A percentile compares a stretch with the other conserved stretches of the same genome.
Conservation (phyloP, 2,888 invertebrate genomes). For the Drosophila melanosoma region DNA sequence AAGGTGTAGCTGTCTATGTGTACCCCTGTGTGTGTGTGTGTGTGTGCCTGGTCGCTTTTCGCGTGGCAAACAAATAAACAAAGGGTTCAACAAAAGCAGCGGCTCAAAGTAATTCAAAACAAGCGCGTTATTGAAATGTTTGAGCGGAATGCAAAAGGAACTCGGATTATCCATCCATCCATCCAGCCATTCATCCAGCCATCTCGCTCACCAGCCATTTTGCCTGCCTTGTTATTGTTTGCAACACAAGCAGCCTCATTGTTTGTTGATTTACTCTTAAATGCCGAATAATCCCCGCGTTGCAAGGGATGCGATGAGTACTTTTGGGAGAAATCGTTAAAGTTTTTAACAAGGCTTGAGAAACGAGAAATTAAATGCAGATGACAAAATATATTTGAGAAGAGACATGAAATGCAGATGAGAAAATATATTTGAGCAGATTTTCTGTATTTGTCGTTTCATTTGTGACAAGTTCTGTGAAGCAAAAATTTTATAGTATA, state of each 20-base stretch:
- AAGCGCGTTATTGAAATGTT: constrained; percentile 61
- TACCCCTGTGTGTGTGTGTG: constrained; percentile 14
- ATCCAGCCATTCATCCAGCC: constrained; percentile 9
- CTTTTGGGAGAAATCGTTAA: constrained; percentile 3
- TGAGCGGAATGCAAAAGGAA: constrained; percentile 43
- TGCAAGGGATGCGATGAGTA: constrained; percentile 2
- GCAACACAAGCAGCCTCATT: constrained; percentile 26
- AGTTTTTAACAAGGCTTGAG: neutral
- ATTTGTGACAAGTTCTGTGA: neutral
- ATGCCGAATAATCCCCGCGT: constrained; percentile 49
- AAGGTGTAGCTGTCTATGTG: constrained; percentile 59
- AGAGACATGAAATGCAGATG: neutral
- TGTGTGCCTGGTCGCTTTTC: constrained; percentile 30
- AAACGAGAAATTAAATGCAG: neutral
- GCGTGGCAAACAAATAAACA: constrained; percentile 71
- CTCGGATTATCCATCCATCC: constrained; percentile 37
- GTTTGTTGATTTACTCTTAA: constrained; percentile 63
- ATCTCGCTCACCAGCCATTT: constrained; percentile 11
- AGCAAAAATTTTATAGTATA: neutral
- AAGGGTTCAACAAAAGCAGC: constrained; percentile 77
- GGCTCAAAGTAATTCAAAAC: constrained; percentile 79
- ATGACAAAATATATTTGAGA: neutral
- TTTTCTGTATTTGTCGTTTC: neutral
- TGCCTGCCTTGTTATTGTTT: constrained; percentile 43
- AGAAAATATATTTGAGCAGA: too few relatives aligned